Conservation (phyloP, 2,797 vertebrate species). For the Ceryle rudis region DNA sequence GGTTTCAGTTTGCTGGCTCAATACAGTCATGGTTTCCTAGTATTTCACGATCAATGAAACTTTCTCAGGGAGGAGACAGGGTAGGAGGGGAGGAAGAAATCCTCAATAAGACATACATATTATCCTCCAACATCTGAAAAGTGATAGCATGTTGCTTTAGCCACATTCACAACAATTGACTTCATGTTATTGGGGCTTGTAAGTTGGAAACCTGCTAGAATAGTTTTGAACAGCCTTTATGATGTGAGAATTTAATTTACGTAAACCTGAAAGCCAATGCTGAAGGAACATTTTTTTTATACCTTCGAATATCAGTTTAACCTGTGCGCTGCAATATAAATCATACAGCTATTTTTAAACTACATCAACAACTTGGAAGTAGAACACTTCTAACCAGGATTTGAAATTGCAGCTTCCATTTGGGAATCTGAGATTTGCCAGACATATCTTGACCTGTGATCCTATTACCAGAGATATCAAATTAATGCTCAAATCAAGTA, state of each 20-base stretch:
- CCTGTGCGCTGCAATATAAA: background rate
- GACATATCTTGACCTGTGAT: background rate
- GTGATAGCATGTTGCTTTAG: background rate
- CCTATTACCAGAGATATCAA: background rate
- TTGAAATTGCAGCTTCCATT: background rate
- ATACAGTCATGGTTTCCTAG: background rate
- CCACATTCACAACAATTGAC: background rate
- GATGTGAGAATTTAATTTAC: background rate
- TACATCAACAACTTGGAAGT: background rate
- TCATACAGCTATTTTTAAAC: background rate
- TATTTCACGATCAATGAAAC: background rate
- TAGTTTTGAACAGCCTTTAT: background rate
- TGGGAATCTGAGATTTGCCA: background rate
- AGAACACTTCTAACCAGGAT: background rate
- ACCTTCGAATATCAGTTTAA: background rate
- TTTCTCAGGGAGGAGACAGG: background rate
- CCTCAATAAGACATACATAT: background rate
- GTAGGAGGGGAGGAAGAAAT: background rate
- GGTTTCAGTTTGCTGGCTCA: background rate
- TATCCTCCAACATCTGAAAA: background rate
- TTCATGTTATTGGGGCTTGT: background rate
- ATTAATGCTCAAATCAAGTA: constrained; percentile 20
- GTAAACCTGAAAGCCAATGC: background rate
- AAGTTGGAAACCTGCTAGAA: background rate
- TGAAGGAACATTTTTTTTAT: background rate